Evolutionary conservation across 2,797 vertebrate species (phyloP).

Genomic region (Aselliscus stoliczkanus): DNA sequence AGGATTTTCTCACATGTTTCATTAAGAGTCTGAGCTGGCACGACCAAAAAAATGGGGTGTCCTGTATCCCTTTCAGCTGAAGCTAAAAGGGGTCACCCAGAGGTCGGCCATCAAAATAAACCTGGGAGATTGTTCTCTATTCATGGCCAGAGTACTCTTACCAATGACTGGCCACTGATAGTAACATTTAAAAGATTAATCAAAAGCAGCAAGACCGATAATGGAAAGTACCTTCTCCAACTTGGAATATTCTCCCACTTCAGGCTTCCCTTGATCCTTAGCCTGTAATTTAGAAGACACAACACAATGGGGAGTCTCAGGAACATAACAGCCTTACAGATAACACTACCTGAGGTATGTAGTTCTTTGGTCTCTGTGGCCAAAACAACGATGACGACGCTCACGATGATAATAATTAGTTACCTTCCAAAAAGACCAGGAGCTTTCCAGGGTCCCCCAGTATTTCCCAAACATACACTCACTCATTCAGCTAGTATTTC

Average conservation of each 20-base stretch:
- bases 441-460: background rate
- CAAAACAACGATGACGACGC: background rate
- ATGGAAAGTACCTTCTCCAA: slow-evolving; percentile 91
- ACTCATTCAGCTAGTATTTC: background rate
- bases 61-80: background rate
- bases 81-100: background rate
- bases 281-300: slow-evolving; percentile 85
- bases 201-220: background rate
- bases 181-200: background rate
- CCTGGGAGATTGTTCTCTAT: background rate
- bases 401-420: background rate
- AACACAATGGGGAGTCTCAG: slow-evolving; percentile 33
- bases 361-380: background rate
- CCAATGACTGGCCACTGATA: background rate
- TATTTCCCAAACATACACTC: background rate
- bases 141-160: background rate
- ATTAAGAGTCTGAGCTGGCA: background rate
- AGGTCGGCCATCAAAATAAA: background rate
- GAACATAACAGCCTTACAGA: background rate
- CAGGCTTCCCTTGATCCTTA: slow-evolving; percentile 96
- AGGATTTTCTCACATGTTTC: background rate
- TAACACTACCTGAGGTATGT: background rate
- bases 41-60: background rate
- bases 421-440: background rate
- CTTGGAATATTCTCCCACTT: slow-evolving; percentile 92